These are phyloP conservation scores for Andrena praecox DNA, from an alignment of 2,888 invertebrate species.

Conservation along the genomic window DNA sequence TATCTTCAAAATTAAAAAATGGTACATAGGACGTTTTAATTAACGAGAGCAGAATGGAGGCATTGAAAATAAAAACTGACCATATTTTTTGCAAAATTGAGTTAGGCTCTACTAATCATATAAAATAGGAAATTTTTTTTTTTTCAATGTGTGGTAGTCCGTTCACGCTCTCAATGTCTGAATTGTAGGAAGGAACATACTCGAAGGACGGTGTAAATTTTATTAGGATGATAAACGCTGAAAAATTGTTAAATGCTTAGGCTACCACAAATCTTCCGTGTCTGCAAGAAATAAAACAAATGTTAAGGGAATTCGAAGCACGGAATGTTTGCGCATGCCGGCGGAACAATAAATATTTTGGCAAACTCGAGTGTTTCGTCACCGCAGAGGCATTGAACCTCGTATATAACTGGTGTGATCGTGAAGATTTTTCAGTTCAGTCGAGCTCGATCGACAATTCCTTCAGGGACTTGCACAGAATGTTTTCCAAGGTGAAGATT, in stretches of 20 bases:
- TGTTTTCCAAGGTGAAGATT: slow-evolving; percentile 33
- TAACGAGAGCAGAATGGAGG: no score
- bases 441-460: background rate
- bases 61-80: no score
- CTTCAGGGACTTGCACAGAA: background rate
- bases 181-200: no score
- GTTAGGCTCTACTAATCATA: no score
- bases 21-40: no score
- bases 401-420: slow-evolving; percentile 40
- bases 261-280: background rate
- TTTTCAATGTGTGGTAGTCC: no score
- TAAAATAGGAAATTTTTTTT: no score
- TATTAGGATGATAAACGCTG: no score
- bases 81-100: no score
- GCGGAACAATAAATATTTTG: slow-evolving; percentile 23
- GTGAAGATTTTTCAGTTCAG: slow-evolving; percentile 18
- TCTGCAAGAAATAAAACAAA: background rate
- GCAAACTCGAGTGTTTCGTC: slow-evolving; percentile 9
- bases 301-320: background rate
- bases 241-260: background rate
- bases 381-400: background rate
- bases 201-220: no score
- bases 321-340: slow-evolving; percentile 4
- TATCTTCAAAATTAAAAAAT: no score
- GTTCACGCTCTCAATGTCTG: no score